Percentiles rank a stretch among this genome's conserved stretches.
phyloP scores from a whole-genome alignment of 2,113 vertebrate genomes.

The Anarhynchus alexandrinus region DNA sequence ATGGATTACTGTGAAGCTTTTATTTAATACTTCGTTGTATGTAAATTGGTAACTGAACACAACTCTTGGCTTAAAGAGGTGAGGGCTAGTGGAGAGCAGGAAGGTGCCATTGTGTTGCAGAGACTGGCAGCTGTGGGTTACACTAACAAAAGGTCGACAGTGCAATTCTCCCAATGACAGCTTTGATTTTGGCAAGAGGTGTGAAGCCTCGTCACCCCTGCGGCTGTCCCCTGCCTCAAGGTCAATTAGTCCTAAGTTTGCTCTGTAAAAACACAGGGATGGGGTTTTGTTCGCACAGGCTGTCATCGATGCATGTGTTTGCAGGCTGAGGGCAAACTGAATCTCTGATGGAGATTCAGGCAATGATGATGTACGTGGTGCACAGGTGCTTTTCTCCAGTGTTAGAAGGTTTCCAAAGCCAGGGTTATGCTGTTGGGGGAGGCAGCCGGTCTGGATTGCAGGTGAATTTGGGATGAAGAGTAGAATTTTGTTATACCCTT shows the following conservation, averaged over 20 bases:
- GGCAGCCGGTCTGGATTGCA: not conserved
- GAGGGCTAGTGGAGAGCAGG: not conserved
- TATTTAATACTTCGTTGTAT: not conserved
- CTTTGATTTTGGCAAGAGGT: not conserved
- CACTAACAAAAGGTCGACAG: not conserved
- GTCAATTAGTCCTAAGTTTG: not conserved
- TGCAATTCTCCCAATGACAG: not conserved
- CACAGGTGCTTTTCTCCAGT: not conserved
- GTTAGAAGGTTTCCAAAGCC: not conserved
- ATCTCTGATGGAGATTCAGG: not conserved
- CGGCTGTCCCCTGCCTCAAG: not conserved
- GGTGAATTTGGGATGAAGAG: not conserved
- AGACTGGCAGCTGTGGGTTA: not conserved
- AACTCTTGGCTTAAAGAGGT: not conserved
- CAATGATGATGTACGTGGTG: no score
- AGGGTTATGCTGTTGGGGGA: not conserved
- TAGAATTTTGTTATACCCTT: not conserved
- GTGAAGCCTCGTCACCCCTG: not conserved
- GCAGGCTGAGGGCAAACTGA: not conserved
- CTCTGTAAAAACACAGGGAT: not conserved
- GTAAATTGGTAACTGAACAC: not conserved
- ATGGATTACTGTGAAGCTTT: constrained; percentile 59
- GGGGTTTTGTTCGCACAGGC: not conserved
- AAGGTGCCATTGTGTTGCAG: not conserved
- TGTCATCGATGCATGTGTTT: fast-evolving